phyloP scores from a whole-genome alignment of 2,888 invertebrate genomes.

The Sturmia bella region DNA sequence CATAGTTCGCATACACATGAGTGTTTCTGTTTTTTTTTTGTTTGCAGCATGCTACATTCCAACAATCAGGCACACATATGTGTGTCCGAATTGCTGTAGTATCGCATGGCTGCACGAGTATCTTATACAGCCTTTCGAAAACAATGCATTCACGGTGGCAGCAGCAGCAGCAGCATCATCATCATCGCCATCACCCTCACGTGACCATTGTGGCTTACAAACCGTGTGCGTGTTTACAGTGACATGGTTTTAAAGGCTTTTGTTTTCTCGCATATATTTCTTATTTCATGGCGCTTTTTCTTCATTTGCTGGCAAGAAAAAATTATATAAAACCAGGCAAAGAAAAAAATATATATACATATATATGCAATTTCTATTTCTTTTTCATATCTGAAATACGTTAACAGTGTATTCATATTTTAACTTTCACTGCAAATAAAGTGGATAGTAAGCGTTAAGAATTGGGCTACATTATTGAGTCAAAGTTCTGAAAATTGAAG shows the following conservation, averaged over 20 bases:
- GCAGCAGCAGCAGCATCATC: conserved; percentile 17
- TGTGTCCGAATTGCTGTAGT: conserved; percentile 4
- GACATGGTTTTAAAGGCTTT: conserved; percentile 61
- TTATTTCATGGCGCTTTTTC: conserved; percentile 16
- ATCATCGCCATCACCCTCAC: conserved; percentile 60
- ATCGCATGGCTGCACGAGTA: conserved; percentile 6
- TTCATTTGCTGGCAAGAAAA: conserved; percentile 5
- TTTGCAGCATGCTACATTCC: neutral
- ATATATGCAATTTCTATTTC: too few relatives aligned
- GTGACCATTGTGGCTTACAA: conserved; percentile 64
- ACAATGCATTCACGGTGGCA: neutral
- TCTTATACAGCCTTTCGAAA: conserved; percentile 23
- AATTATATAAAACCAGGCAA: neutral
- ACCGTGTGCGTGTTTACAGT: conserved; percentile 61
- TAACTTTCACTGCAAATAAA: too few relatives aligned
- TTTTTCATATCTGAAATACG: too few relatives aligned
- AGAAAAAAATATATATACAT: conserved; percentile 2
- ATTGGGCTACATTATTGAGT: too few relatives aligned
- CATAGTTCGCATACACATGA: conserved; percentile 66
- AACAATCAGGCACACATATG: neutral
- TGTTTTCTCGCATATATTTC: conserved; percentile 4
- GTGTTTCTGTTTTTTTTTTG: conserved; percentile 17
- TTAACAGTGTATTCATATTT: too few relatives aligned
- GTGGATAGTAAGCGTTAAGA: too few relatives aligned
- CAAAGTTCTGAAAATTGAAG: too few relatives aligned